A percentile compares a stretch with the other conserved stretches of the same genome.
Conservation (phyloP, 2,113 vertebrate genomes). For the Gila orcuttii region DNA sequence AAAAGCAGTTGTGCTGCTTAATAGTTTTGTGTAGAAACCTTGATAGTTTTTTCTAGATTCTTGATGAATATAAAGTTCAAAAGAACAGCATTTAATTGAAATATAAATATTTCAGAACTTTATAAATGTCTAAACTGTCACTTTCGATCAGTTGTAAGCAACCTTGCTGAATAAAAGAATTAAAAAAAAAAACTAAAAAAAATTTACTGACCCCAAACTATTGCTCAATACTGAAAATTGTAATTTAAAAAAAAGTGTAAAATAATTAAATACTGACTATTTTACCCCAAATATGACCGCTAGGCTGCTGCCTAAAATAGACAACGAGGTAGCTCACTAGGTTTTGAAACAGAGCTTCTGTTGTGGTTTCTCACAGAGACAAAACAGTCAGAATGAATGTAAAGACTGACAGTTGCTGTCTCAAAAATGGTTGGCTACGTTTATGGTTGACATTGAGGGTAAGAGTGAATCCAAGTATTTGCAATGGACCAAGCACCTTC, state of each 20-base stretch:
- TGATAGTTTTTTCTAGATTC: not conserved
- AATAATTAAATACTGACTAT: not conserved
- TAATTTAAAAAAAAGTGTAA: not conserved
- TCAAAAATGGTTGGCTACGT: constrained; percentile 12
- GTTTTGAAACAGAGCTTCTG: constrained; percentile 22
- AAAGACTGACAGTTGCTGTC: not conserved
- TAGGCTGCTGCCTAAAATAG: not conserved
- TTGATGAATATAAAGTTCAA: not conserved
- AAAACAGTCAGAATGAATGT: constrained; percentile 38
- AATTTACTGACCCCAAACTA: not conserved
- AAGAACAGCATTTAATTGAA: not conserved
- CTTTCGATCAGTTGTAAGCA: not conserved
- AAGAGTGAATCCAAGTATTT: constrained; percentile 53
- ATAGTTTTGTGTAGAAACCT: not conserved
- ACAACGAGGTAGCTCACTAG: not conserved
- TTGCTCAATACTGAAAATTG: not conserved
- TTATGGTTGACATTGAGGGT: constrained; percentile 43
- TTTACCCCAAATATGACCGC: not conserved
- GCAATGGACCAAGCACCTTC: constrained; percentile 86
- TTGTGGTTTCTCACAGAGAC: constrained; percentile 48
- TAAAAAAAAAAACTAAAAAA: not conserved
- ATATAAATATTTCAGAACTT: not conserved
- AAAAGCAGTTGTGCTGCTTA: not conserved
- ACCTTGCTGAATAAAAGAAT: not conserved
- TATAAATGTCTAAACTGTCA: not conserved